Base-by-base conservation (phyloP, 2,888 invertebrate genomes). In the Loripinus fragilis region DNA sequence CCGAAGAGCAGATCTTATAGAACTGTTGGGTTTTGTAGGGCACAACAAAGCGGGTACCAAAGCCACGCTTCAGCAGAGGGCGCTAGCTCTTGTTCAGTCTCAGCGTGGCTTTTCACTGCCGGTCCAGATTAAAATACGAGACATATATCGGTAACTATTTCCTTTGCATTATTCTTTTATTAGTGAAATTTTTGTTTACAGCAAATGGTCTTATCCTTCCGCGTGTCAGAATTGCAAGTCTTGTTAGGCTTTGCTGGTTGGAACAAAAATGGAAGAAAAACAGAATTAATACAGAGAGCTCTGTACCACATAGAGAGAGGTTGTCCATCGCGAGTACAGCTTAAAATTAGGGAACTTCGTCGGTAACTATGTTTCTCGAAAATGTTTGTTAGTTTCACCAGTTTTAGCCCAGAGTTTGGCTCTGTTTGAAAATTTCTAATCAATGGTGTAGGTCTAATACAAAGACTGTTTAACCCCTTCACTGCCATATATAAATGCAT, bases 181-280 rank as follows among this genome's bases (percentile, higher is more conserved):
- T 25, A 28, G 8, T n/a, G 69, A 45, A 70, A 75, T 72, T 85
- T 81, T 75, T 74, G 76, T 69, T 89, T 91, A 69, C 90, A 94
- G 94, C 91, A 92, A 86, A 95, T 95, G 95, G 93, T 95, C 69
- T 92, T 95, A 94, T 95, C 95, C 92, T 97, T 97, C 94, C 96
- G 97, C 90, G 97, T 97, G 89, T 96, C 96, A 93, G 97, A 97
- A 94, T 95, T 97, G 92, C 97, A 97, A 95, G 96, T 96, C 94
- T 94, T 97, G 92, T 95, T 97, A 92, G 96, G 96, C 91, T 96
- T 95, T 94, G 96, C 96, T 88, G 96, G 96, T 87, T 95, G 96
- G 93, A 96, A 96, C 91, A 96, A 96, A 94, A 95, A 95, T 89
- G 97, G 97, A 83, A 95, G 96, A 91, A 97, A 97, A 94, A 95